A percentile compares a stretch with the other conserved stretches of the same genome.
phyloP scores from a whole-genome alignment of 2,113 vertebrate species.

The Crypturellus undulatus region DNA sequence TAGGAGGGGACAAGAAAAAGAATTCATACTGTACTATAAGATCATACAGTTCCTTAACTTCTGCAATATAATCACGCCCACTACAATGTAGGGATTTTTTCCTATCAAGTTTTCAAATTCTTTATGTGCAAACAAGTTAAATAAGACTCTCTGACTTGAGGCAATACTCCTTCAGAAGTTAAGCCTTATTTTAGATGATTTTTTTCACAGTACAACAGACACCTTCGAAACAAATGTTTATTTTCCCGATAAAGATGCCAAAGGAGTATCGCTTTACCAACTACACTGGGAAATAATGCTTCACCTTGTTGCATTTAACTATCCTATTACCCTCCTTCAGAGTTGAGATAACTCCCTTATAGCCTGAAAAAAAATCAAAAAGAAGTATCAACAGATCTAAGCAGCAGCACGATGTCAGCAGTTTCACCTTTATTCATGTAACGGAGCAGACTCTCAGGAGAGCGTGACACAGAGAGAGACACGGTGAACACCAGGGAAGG shows the following conservation, averaged over 20 bases:
- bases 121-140: not conserved
- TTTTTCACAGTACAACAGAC: not conserved
- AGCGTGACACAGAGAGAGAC: not conserved
- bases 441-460: not conserved
- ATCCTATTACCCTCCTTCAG: not conserved
- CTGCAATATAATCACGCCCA: not conserved
- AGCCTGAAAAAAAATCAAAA: not conserved
- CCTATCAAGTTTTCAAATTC: not conserved
- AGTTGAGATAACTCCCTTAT: not conserved
- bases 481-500: not conserved
- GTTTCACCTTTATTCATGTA: not conserved
- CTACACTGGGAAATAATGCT: not conserved
- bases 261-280: not conserved
- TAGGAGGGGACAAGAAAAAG: not conserved
- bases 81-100: not conserved
- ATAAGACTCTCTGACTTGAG: not conserved
- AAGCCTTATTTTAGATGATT: not conserved
- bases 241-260: not conserved
- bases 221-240: not conserved
- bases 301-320: not conserved
- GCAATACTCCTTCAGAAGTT: not conserved
- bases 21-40: not conserved
- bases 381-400: not conserved
- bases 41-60: not conserved
- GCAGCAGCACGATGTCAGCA: not conserved